Evolutionary conservation across 2,888 invertebrate species (phyloP).

Genomic region (Caenorhabditis doughertyi): DNA sequence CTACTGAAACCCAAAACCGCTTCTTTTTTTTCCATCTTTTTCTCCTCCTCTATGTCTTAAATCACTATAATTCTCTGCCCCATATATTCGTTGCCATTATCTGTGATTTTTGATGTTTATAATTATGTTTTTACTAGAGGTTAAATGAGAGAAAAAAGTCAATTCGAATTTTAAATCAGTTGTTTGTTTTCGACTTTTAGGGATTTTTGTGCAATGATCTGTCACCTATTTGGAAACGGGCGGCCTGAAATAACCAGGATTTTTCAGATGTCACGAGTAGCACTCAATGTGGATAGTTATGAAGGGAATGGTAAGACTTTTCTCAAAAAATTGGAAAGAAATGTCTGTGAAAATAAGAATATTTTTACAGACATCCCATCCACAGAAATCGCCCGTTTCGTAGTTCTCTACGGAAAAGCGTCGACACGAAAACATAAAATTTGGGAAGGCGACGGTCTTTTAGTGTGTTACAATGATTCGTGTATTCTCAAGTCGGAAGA

Average conservation of each 20-base stretch:
- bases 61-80: constrained; percentile 1
- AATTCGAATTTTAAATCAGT: background rate
- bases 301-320: constrained; percentile 54
- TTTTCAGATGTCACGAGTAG: constrained; percentile 41
- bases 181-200: background rate
- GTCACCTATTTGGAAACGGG: background rate
- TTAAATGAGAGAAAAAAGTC: background rate
- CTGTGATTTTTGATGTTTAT: constrained; percentile 29
- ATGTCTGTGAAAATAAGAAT: background rate
- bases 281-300: constrained; percentile 47
- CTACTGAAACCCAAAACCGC: background rate
- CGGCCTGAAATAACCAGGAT: background rate
- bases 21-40: background rate
- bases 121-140: constrained; percentile 4
- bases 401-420: constrained; percentile 72
- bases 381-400: constrained; percentile 66
- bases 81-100: constrained; percentile 6
- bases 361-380: constrained; percentile 25
- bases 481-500: constrained; percentile 65
- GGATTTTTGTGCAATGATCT: background rate
- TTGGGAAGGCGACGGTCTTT: constrained; percentile 75
- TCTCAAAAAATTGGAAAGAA: constrained; percentile 6
- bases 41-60: background rate
- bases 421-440: constrained; percentile 76
- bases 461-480: constrained; percentile 60